Evolutionary conservation across 2,113 vertebrate genomes (phyloP), one percentile per base, ranked within the genome.

Genomic region (Aramus guarauna): DNA sequence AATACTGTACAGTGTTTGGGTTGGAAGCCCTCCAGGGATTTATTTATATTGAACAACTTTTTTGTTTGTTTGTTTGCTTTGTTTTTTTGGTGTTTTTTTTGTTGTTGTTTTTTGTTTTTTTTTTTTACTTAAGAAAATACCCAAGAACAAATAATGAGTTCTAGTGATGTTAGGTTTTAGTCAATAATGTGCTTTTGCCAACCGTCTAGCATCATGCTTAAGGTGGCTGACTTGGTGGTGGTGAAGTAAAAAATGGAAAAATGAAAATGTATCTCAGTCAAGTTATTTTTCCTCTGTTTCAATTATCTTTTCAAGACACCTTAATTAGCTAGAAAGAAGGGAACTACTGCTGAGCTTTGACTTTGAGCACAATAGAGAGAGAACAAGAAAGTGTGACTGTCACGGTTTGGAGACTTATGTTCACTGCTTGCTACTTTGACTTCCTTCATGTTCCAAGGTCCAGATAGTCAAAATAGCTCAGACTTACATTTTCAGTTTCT

Each of bases 191-290:
- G 39, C 43, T 84, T 81, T 87, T 78, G 58, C 75, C 80, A 72
- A 2, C 34, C 15, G 9, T 55, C 9, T 11, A 9, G 26, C 76
- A 48, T 62, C 66, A 20, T 32, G 12, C 45, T 81, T 68, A 67
- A 86, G 56, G 76, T 86, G 53, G 23, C 39, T 92, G 60, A 78
- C 24, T 78, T 86, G n/a, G n/a, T n/a, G n/a, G 48, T 41, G 80
- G 58, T 94, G 80, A 92, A 84, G 92, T 81, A 64, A 78, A 78
- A 96, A 93, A 90, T 94, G 74, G 62, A 62, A 91, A 95, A 92
- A 83, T 37, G 22, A 63, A 80, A 88, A 89, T 21, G 23, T 83
- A 52, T 24, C 60, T 10, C 17, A 80, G 68, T 29, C 34, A 82
- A 87, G 45, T 71, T 85, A 9, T 75, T 90, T 93, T 85, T 30